Percentiles rank a stretch among this genome's conserved stretches.
phyloP scores from a whole-genome alignment of 2,888 invertebrate species.

The Scaptomyza cyrtandrae region DNA sequence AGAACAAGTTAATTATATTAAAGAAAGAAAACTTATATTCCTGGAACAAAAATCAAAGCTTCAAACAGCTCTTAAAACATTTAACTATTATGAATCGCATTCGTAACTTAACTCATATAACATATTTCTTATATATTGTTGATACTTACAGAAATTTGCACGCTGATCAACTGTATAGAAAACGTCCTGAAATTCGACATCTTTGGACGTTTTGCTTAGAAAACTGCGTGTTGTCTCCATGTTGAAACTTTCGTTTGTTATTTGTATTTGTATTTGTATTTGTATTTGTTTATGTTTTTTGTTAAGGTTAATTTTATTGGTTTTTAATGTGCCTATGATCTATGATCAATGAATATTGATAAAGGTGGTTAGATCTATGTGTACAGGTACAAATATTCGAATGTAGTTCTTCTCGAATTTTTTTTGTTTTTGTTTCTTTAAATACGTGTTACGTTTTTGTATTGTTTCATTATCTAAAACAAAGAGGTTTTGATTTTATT shows the following conservation, averaged over 20 bases:
- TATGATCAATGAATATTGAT: conserved; percentile 16
- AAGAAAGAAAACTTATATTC: too few species aligned
- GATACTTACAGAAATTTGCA: conserved; percentile 79
- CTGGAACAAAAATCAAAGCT: too few species aligned
- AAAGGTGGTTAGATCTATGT: not conserved
- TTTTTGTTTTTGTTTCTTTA: conserved; percentile 23
- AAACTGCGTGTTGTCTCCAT: conserved; percentile 66
- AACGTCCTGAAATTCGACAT: conserved; percentile 84
- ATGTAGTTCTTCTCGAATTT: conserved; percentile 17
- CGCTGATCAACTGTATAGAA: conserved; percentile 81
- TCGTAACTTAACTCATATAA: too few species aligned
- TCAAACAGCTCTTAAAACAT: too few species aligned
- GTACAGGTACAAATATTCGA: not conserved
- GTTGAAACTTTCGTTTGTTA: not conserved
- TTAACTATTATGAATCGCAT: too few species aligned
- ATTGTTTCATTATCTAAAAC: conserved; percentile 64
- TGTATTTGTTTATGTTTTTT: not conserved
- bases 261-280: not conserved
- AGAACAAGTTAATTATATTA: not conserved
- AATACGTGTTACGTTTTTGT: conserved; percentile 67
- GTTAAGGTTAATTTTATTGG: conserved; percentile 17
- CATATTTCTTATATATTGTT: not conserved
- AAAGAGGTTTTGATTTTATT: conserved; percentile 5
- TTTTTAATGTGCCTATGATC: conserved; percentile 31
- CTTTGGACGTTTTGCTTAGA: conserved; percentile 74